Evolutionary conservation across 2,888 invertebrate genomes (phyloP).

Genomic region (Hirtodrosophila trivittata): DNA sequence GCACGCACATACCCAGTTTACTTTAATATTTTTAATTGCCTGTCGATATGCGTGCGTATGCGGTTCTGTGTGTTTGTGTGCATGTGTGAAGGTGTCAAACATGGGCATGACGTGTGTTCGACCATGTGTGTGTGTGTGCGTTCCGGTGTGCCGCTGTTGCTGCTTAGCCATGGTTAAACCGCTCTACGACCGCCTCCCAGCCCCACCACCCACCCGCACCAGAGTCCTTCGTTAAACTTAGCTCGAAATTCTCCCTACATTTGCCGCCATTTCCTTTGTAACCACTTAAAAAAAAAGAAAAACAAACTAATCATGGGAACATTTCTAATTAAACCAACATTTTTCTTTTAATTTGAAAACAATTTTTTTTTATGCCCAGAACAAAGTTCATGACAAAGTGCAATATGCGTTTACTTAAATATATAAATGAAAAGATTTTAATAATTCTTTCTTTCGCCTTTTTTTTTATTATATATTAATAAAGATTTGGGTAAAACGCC

Average conservation of each 20-base stretch:
- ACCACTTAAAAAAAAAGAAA: not conserved
- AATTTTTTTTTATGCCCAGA: constrained; percentile 44
- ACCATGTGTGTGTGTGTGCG: too few relatives aligned
- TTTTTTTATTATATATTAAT: constrained; percentile 2
- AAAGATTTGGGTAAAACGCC: constrained; percentile 25
- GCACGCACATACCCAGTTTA: not conserved
- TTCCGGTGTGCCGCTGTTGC: too few relatives aligned
- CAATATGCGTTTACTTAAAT: constrained; percentile 63
- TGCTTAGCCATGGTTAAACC: too few relatives aligned
- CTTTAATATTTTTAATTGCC: not conserved
- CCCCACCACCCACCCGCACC: too few relatives aligned
- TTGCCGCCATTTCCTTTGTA: not conserved
- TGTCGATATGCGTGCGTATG: constrained; percentile 4
- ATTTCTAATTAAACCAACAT: not conserved
- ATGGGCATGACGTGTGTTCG: too few relatives aligned
- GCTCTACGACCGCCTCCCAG: too few relatives aligned
- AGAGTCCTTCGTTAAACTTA: too few relatives aligned
- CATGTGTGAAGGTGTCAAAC: too few relatives aligned
- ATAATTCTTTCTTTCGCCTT: not conserved
- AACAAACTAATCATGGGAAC: too few relatives aligned
- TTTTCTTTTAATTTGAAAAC: constrained; percentile 14
- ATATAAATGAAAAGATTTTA: constrained; percentile 2
- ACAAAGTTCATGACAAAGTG: constrained; percentile 69
- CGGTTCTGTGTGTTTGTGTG: too few relatives aligned
- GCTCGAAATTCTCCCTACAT: too few relatives aligned